These are phyloP conservation scores for Papilio protenor DNA, from an alignment of 2,888 invertebrate species.

Conservation along the genomic window DNA sequence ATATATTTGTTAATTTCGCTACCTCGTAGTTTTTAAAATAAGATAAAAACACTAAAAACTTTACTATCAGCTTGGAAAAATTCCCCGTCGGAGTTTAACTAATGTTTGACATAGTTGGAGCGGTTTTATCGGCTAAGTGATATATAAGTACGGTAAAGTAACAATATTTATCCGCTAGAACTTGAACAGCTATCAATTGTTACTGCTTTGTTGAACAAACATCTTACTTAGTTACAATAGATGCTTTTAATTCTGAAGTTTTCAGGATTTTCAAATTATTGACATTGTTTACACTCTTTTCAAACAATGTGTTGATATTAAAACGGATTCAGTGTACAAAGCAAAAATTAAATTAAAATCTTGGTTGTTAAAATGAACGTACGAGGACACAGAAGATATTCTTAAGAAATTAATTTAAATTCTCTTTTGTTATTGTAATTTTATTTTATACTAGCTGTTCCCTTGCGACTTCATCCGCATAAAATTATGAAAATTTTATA, in stretches of 20 bases:
- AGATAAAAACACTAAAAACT: neutral
- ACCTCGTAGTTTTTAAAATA: neutral
- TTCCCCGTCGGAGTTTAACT: neutral
- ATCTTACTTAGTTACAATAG: neutral
- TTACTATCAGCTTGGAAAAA: neutral
- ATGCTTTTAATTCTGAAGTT: neutral
- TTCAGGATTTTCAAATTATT: neutral
- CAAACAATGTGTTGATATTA: no score
- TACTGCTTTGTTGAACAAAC: neutral
- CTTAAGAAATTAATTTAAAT: no score
- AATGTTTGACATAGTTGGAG: conserved; percentile 14
- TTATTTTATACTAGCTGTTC: no score
- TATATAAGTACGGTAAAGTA: conserved; percentile 4
- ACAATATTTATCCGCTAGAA: neutral
- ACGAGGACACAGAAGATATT: no score
- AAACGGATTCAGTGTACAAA: no score
- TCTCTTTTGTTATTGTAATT: no score
- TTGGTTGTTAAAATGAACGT: no score
- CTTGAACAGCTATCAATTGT: conserved; percentile 21
- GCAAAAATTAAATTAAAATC: no score
- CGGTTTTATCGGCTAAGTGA: conserved; percentile 21
- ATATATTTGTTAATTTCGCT: no score
- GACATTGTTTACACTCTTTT: neutral
- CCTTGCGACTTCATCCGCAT: no score
- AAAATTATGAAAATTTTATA: no score